These are phyloP conservation scores for Hydra vulgaris DNA, from an alignment of 30 jellyfish, hydroid and myxozoan species.

Conservation along the genomic window DNA sequence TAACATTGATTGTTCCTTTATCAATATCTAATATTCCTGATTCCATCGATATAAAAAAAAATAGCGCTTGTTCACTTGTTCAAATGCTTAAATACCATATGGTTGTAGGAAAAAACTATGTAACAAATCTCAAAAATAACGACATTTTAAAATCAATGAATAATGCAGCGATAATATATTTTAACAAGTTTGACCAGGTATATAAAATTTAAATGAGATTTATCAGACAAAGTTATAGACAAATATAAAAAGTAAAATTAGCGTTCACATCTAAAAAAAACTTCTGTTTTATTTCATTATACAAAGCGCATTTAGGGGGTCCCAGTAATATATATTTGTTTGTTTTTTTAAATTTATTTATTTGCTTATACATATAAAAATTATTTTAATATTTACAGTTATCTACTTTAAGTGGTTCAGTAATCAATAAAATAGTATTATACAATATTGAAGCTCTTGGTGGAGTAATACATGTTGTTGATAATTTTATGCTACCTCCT, in stretches of 20 bases:
- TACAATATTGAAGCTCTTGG: not conserved
- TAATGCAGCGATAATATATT: not conserved
- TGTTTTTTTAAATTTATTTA: too few species aligned
- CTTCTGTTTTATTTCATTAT: too few species aligned
- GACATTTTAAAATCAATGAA: not conserved
- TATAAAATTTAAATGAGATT: not conserved
- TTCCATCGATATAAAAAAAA: conserved; percentile 16
- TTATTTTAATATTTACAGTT: not conserved
- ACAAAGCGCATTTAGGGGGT: too few species aligned
- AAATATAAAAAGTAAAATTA: too few species aligned
- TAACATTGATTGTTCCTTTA: conserved; percentile 64
- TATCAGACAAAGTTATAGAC: not conserved
- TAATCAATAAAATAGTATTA: too few species aligned
- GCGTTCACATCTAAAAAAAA: too few species aligned
- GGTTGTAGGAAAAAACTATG: conserved; percentile 32
- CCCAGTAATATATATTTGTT: too few species aligned
- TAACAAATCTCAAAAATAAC: not conserved
- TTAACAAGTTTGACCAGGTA: conserved; percentile 5
- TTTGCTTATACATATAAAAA: too few species aligned
- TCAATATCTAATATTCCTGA: conserved; percentile 32
- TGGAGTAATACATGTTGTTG: not conserved
- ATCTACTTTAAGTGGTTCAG: not conserved
- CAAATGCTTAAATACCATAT: conserved; percentile 52
- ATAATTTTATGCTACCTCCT: not conserved
- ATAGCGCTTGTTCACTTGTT: conserved; percentile 53